Evolutionary conservation across 2,888 invertebrate species (phyloP).

Genomic region (Coenonympha glycerion): DNA sequence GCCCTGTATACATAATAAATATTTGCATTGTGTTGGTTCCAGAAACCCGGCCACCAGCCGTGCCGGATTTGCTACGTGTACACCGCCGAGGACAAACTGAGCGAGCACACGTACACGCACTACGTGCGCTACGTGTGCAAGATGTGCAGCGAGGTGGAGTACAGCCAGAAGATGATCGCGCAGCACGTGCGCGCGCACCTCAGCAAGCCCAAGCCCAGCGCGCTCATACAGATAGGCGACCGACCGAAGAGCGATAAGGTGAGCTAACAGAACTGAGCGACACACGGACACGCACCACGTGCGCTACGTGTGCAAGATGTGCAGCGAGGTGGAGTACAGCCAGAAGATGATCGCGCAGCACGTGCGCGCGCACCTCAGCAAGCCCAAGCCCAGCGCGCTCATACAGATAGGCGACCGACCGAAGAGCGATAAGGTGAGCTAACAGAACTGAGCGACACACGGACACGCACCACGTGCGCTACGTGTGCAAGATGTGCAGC

Average conservation of each 20-base stretch:
- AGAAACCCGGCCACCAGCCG: slow-evolving; percentile 41
- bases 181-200: slow-evolving; percentile 43
- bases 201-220: slow-evolving; percentile 29
- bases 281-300: background rate
- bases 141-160: slow-evolving; percentile 44
- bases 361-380: background rate
- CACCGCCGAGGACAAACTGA: slow-evolving; percentile 37
- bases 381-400: background rate
- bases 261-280: no score
- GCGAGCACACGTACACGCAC: slow-evolving; percentile 41
- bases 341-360: background rate
- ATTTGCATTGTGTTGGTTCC: no score
- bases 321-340: background rate
- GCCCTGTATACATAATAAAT: no score
- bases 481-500: background rate
- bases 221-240: slow-evolving; percentile 47
- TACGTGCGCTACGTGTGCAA: slow-evolving; percentile 50
- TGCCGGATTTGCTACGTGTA: slow-evolving; percentile 60
- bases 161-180: slow-evolving; percentile 36
- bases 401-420: background rate
- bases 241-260: slow-evolving; percentile 12
- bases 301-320: background rate
- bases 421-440: background rate
- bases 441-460: no score
- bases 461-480: background rate